phyloP scores from a whole-genome alignment of 1,140 invertebrate genomes.

The Uloborus diversus region DNA sequence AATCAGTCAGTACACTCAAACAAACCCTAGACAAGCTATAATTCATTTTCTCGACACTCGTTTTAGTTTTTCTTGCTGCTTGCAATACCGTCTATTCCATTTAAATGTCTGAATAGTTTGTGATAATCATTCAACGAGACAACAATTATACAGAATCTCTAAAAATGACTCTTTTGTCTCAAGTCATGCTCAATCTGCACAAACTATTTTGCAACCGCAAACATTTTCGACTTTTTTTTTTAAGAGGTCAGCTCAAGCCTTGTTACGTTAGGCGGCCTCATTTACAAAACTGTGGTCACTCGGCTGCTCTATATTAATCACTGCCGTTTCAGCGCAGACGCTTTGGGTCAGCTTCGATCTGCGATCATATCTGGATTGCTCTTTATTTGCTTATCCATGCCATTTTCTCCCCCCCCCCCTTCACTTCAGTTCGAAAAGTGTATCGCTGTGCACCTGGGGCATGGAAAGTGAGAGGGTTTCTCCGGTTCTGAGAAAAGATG shows the following conservation, averaged over 20 bases:
- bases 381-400: neutral
- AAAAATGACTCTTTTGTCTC: too few relatives aligned
- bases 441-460: neutral
- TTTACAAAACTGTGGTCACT: neutral
- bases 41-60: too few relatives aligned
- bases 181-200: too few relatives aligned
- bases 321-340: conserved; percentile 32
- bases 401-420: too few relatives aligned
- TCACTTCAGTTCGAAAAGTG: neutral
- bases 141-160: too few relatives aligned
- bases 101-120: too few relatives aligned
- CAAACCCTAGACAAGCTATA: too few relatives aligned
- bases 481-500: too few relatives aligned
- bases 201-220: conserved; percentile 12
- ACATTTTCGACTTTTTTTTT: neutral
- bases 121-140: too few relatives aligned
- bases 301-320: conserved; percentile 47
- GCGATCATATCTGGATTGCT: conserved; percentile 26
- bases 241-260: conserved; percentile 41
- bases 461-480: neutral
- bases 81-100: too few relatives aligned
- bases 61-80: too few relatives aligned
- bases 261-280: conserved; percentile 21
- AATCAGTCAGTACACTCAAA: too few relatives aligned
- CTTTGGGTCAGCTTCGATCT: conserved; percentile 11